Base-by-base conservation (phyloP, 2,113 vertebrate genomes). In the Nestor notabilis region DNA sequence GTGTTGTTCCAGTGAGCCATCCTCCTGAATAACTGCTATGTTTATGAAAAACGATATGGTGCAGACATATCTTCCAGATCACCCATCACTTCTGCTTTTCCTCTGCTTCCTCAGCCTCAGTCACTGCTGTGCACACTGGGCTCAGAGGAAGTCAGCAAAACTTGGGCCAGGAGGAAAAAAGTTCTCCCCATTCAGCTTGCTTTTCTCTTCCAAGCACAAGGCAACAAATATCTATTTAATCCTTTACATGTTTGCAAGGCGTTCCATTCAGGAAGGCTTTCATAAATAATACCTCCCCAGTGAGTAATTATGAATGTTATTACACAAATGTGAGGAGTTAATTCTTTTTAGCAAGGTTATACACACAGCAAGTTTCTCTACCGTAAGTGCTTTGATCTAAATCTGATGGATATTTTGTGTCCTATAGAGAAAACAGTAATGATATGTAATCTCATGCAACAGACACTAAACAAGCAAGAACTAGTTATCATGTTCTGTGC, bases 311-410 rank as follows among this genome's bases (percentile, higher is more conserved):
- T 53, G 74, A 83, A 90, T 6, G 4, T 20, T 77, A 55, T 92
- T 95, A 83, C 60, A 96, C 53, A 80, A 93, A 93, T 72, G 78
- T 68, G 75, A 76, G 47, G n/a, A 93, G 21, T 17, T 91, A 79
- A 91, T 76, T 93, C 52, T 91, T 64, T 89, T 93, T 83, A 68
- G 60, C 78, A 92, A 86, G 58, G 37, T 94, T 90, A 91, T n/a
- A 49, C 3, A 94, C 58, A 79, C 53, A 61, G 6, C 46, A n/a
- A 53, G 33, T 85, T 94, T 94, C 87, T 83, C 44, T 87, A 86
- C 44, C 0, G 0, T 80, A n/a, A 79, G 21, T 65, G 10, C 41
- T 77, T 90, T 90, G 24, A 58, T 86, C n/a, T 16, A 50, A 27
- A 56, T 61, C 44, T 83, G 41, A 61, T 65, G 28, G 78, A 80